A percentile compares a stretch with the other conserved stretches of the same genome.
These are phyloP conservation scores for Cinclus mexicanus DNA, from an alignment of 2,113 vertebrate species.

Conservation along the genomic window DNA sequence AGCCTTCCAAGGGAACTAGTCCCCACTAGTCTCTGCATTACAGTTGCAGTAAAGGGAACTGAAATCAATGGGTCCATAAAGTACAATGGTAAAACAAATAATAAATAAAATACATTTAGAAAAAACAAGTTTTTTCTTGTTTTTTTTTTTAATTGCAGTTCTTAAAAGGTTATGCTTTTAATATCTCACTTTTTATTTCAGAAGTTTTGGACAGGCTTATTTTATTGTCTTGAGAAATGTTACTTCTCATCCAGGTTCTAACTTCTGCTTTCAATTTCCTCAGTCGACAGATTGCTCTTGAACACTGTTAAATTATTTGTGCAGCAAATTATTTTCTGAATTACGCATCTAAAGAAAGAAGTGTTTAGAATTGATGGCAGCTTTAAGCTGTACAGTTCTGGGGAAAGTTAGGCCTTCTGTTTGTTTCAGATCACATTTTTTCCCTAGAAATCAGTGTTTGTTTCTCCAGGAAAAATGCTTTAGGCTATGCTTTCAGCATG, in stretches of 20 bases:
- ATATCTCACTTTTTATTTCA: background rate
- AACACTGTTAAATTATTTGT: background rate
- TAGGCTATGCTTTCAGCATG: background rate
- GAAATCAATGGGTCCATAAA: background rate
- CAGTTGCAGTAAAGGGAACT: background rate
- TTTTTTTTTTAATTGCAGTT: background rate
- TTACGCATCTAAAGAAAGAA: background rate
- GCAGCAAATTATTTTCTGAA: background rate
- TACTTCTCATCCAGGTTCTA: background rate
- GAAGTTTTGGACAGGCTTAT: background rate
- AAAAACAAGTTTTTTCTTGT: background rate
- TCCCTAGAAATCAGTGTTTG: background rate
- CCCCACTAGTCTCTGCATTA: background rate
- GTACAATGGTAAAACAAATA: background rate
- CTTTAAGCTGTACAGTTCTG: background rate
- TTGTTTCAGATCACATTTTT: background rate
- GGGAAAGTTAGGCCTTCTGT: background rate
- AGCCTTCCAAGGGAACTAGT: background rate
- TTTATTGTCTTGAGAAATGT: background rate
- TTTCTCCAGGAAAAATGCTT: background rate
- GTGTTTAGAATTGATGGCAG: background rate
- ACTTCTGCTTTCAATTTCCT: background rate
- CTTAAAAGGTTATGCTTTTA: background rate
- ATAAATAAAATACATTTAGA: background rate
- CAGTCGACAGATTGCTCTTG: background rate